Percentiles rank a stretch among this genome's conserved stretches.
These are phyloP conservation scores for Drosophila ambigua DNA, from an alignment of 1,140 invertebrate genomes.

Conservation along the genomic window DNA sequence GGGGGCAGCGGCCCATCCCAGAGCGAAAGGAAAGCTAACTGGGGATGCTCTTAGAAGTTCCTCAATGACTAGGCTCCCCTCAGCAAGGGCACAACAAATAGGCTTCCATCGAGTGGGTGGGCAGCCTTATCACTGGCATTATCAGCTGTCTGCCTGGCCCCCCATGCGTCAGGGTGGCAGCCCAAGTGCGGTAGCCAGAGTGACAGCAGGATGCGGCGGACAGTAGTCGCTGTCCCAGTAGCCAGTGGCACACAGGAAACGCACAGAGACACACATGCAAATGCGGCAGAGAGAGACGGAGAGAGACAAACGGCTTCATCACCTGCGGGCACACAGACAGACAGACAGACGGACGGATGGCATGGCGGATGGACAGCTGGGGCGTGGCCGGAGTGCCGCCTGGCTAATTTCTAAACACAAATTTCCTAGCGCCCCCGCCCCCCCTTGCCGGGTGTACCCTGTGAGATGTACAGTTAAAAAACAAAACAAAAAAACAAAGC, in stretches of 20 bases:
- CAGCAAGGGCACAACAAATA: too few species aligned
- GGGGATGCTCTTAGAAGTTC: too few species aligned
- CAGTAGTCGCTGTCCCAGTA: slow-evolving; percentile 20
- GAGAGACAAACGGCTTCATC: slow-evolving; percentile 65
- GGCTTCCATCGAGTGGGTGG: too few species aligned
- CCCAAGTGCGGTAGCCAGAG: slow-evolving; percentile 59
- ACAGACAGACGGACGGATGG: slow-evolving; percentile 8
- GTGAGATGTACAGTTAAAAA: slow-evolving; percentile 49
- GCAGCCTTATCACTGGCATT: slow-evolving; percentile 49
- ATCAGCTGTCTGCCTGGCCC: slow-evolving; percentile 29
- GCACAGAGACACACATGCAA: slow-evolving; percentile 34
- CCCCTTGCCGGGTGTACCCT: not conserved
- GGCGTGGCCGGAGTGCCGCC: slow-evolving; percentile 60
- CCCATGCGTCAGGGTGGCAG: slow-evolving; percentile 25
- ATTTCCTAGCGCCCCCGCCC: slow-evolving; percentile 55
- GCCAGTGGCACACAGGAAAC: slow-evolving; percentile 51
- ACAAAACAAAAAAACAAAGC: too few species aligned
- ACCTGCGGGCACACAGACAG: slow-evolving; percentile 69
- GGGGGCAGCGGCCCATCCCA: slow-evolving; percentile 11
- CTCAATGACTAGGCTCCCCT: too few species aligned
- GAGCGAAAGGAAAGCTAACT: not conserved
- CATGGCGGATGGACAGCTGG: slow-evolving; percentile 17
- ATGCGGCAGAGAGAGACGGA: slow-evolving; percentile 15
- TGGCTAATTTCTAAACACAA: slow-evolving; percentile 79
- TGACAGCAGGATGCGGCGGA: slow-evolving; percentile 72